Base-by-base conservation (phyloP, 1,140 invertebrate species). In the Brachionus rotundiformis region DNA sequence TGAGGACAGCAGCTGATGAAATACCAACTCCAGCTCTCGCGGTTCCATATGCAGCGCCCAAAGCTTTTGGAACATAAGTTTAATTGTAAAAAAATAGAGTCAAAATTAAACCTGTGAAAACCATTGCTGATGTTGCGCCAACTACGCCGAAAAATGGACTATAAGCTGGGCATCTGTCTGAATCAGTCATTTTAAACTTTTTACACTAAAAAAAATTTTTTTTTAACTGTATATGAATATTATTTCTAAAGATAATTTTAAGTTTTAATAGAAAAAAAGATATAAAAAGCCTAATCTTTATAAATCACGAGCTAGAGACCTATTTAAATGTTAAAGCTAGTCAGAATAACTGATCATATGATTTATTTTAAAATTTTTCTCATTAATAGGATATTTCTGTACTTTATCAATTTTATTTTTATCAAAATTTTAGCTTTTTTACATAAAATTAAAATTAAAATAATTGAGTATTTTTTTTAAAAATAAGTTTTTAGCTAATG, bases 21-120 rank as follows among this genome's bases (percentile, higher is more conserved):
- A 99, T 99, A 90, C 97, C 97, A 82, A 95, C 98, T 84, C 96
- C 97, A 84, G 96, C 98, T 90, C 99, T 99, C 63, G 97, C 97
- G 84, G 97, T 99, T 86, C 97, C 97, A 92, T 99, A 99, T 68
- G 97, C 97, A 83, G 97, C 98, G 89, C 97, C 97, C 84, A 99
- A 91, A 84, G 96, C 96, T 77, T 77, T 33, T 33, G 16, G 36
- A 25, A 31, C 1, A 49, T n/a, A n/a, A n/a, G n/a, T n/a, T n/a
- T n/a, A n/a, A n/a, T n/a, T n/a, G n/a, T n/a, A n/a, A n/a, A n/a
- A n/a, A n/a, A n/a, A n/a, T n/a, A n/a, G n/a, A n/a, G n/a, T 75
- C 41, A 27, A 33, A 44, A 8, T 27, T 23, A 16, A 8, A 47
- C 73, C 73, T 90, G 94, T 97, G 90, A 98, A 98, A 87, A 98